Percentiles rank a stretch among this genome's conserved stretches.
phyloP scores from a whole-genome alignment of 1,140 invertebrate genomes.

The Octopus bimaculoides region DNA sequence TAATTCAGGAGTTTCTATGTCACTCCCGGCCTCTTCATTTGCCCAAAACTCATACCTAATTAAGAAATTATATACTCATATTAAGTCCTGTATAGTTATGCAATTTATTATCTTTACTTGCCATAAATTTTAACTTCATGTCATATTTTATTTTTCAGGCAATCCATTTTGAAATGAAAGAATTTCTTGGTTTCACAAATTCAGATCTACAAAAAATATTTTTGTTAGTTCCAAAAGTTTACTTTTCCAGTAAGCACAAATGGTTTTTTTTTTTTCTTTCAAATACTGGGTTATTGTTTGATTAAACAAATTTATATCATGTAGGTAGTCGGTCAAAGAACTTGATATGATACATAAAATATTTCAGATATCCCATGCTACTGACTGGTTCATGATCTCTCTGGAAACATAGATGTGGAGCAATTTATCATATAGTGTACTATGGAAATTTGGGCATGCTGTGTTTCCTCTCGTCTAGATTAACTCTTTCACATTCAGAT shows the following conservation, averaged over 20 bases:
- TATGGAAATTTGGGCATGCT: too few relatives aligned
- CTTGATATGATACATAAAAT: too few relatives aligned
- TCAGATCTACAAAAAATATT: conserved; percentile 50
- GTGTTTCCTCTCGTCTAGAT: too few relatives aligned
- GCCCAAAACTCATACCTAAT: not conserved
- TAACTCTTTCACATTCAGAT: too few relatives aligned
- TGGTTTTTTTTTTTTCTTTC: not conserved
- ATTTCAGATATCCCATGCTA: too few relatives aligned
- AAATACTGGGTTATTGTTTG: too few relatives aligned
- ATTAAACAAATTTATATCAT: too few relatives aligned
- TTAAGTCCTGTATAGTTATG: not conserved
- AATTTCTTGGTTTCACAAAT: conserved; percentile 48
- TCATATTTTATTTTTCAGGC: conserved; percentile 37
- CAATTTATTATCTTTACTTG: not conserved
- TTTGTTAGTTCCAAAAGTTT: conserved; percentile 46
- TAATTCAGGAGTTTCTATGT: not conserved
- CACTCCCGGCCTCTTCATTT: not conserved
- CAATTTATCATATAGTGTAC: too few relatives aligned
- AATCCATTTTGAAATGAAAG: conserved; percentile 44
- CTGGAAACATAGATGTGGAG: too few relatives aligned
- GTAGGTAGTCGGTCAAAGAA: too few relatives aligned
- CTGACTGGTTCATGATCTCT: too few relatives aligned
- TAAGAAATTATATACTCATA: not conserved
- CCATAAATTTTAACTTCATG: not conserved
- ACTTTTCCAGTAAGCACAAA: conserved; percentile 40